phyloP scores from a whole-genome alignment of 2,113 vertebrate genomes.

The Geococcyx californianus region DNA sequence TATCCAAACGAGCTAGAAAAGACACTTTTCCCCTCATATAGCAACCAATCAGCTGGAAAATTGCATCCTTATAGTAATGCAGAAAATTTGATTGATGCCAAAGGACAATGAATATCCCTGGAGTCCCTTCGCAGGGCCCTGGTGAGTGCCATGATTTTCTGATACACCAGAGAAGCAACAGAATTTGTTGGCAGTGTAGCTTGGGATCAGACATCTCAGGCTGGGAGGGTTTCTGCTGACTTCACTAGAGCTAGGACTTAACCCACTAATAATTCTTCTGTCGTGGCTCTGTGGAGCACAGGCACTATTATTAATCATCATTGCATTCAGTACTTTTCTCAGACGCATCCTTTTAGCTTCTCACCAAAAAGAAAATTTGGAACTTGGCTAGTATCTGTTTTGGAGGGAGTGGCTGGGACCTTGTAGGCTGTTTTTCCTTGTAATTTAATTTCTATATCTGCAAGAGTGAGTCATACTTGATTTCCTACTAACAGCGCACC shows the following conservation, averaged over 20 bases:
- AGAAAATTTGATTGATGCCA: not conserved
- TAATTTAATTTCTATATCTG: not conserved
- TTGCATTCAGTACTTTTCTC: not conserved
- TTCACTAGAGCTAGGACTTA: not conserved
- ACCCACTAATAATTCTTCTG: not conserved
- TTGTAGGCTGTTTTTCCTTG: not conserved
- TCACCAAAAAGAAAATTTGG: not conserved
- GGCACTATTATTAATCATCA: not conserved
- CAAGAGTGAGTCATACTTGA: not conserved
- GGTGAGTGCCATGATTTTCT: not conserved
- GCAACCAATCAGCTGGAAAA: slow-evolving; percentile 36
- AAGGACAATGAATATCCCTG: not conserved
- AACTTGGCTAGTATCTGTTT: not conserved
- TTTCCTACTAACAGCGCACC: not conserved
- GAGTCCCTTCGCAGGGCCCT: fast-evolving
- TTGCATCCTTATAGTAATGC: not conserved
- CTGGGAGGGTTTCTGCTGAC: not conserved
- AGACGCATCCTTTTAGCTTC: not conserved
- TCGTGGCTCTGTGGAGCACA: not conserved
- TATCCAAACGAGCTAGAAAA: not conserved
- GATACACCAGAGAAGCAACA: not conserved
- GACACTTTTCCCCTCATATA: not conserved
- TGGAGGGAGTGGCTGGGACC: not conserved
- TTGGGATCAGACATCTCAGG: not conserved
- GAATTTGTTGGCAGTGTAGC: not conserved